Evolutionary conservation across 2,113 vertebrate species (phyloP), one percentile per base, ranked within the genome.

Genomic region (Phylloscopus trochilus): DNA sequence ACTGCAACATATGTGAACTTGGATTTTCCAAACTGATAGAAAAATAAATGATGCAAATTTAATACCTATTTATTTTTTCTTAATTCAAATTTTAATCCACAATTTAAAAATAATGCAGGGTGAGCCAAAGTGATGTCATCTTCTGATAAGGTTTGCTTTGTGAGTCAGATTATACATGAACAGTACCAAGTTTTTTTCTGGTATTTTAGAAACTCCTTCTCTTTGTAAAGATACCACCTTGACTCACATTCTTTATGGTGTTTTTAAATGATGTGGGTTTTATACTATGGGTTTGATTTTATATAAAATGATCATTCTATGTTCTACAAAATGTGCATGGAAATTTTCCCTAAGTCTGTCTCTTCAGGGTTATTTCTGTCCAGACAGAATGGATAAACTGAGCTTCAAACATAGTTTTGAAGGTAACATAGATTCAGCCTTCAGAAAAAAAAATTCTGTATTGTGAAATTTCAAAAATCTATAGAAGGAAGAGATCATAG

Each of bases 221-320:
- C 28, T 70, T 79, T 58, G 11, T 20, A 63, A n/a, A 72, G 9
- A 35, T 27, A 2, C 1, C 4, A 23, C 15, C 24, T 72, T 75
- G 2, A 14, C 6, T 77, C 13, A 59, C 6, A 41, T 73, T 72
- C 17, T n/a, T 63, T 41, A 31, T 21, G 21, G 35, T 37, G 8
- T 37, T 55, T 63, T 43, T 30, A 89, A 89, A 58, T 53, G 0
- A 6, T 41, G 1, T 63, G 11, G 0, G 24, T 6, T 83, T 72
- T 52, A 58, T 9, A 58, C 4, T 30, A 26, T 22, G 13, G 7
- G 3, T 28, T 70, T 70, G 3, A 2, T 41, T 84, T 74, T 70
- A 52, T 9, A 17, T 13, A 75, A 62, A 70, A 49, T 67, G 56
- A 49, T 5, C 2, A 14, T 75, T 82, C 6, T 0, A 0, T 37